Conservation (phyloP, 2,888 invertebrate species). For the Gastracanthus pulcherrimus region DNA sequence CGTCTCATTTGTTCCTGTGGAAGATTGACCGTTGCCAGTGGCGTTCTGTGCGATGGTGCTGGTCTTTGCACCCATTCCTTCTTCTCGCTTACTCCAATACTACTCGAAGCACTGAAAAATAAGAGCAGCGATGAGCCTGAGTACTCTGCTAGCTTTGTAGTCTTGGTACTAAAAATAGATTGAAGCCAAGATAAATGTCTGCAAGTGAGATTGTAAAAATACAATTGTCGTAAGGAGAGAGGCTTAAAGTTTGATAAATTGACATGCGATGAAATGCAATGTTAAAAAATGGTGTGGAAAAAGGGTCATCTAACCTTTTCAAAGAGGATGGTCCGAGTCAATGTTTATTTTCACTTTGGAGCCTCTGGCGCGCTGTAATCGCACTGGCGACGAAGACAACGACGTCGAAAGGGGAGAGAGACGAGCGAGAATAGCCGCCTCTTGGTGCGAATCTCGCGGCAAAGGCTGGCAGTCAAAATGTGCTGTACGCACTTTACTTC, state of each 20-base stretch:
- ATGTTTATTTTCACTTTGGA: slow-evolving; percentile 41
- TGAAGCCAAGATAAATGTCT: too few relatives aligned
- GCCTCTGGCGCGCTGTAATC: slow-evolving; percentile 1
- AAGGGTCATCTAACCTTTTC: slow-evolving; percentile 47
- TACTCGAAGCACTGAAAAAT: slow-evolving; percentile 5
- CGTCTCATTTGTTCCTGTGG: slow-evolving; percentile 83
- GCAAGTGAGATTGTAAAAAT: too few relatives aligned
- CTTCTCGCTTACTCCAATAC: slow-evolving; percentile 31
- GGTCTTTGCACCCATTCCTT: slow-evolving; percentile 89
- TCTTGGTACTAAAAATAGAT: too few relatives aligned
- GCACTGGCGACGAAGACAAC: slow-evolving; percentile 26
- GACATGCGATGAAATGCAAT: neutral
- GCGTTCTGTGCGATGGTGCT: slow-evolving; percentile 83
- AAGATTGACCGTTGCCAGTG: slow-evolving; percentile 84
- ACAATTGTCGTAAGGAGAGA: neutral
- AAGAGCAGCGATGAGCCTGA: too few relatives aligned
- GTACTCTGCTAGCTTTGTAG: too few relatives aligned
- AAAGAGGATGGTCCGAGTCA: slow-evolving; percentile 20
- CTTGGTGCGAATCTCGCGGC: slow-evolving; percentile 33
- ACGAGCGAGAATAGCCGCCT: slow-evolving; percentile 35
- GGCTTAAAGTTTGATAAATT: neutral
- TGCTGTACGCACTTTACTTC: slow-evolving; percentile 51
- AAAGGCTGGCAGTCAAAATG: slow-evolving; percentile 45
- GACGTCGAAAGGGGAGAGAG: slow-evolving; percentile 20
- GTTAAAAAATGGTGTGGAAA: slow-evolving; percentile 1